Evolutionary conservation across 2,113 vertebrate species (phyloP).

Genomic region (Rynchops niger): DNA sequence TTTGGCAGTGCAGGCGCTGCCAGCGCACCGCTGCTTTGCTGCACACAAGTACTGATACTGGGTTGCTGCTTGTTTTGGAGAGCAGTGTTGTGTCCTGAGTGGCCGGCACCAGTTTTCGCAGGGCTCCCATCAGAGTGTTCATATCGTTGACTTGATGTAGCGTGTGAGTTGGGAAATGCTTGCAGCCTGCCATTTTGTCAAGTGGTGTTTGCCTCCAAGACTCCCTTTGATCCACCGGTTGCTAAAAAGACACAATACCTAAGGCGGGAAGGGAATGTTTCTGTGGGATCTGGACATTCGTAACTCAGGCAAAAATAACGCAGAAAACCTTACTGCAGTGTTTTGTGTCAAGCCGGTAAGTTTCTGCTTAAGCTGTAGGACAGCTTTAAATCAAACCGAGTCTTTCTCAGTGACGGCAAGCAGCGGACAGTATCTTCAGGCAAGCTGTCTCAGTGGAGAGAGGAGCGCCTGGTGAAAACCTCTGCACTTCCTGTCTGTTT

Average conservation of each 20-base stretch:
- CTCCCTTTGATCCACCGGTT: background rate
- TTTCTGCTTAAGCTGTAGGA: background rate
- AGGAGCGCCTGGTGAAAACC: background rate
- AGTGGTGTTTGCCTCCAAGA: background rate
- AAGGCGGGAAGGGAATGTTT: background rate
- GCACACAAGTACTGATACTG: background rate
- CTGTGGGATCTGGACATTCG: fast-evolving
- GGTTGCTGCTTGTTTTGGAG: background rate
- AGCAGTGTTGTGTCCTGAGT: background rate
- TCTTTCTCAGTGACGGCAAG: background rate
- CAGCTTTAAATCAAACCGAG: background rate
- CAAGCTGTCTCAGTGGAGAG: background rate
- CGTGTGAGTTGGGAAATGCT: background rate
- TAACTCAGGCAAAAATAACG: background rate
- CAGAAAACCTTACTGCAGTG: background rate
- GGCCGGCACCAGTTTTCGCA: background rate
- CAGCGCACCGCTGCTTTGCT: background rate
- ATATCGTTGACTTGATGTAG: background rate
- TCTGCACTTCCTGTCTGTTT: background rate
- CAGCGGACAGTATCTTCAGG: background rate
- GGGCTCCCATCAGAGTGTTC: background rate
- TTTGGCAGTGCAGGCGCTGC: background rate
- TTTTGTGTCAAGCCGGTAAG: background rate
- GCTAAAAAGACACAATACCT: background rate
- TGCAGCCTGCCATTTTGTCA: background rate